phyloP scores from a whole-genome alignment of 2,888 invertebrate species.

The Blomia tropicalis region DNA sequence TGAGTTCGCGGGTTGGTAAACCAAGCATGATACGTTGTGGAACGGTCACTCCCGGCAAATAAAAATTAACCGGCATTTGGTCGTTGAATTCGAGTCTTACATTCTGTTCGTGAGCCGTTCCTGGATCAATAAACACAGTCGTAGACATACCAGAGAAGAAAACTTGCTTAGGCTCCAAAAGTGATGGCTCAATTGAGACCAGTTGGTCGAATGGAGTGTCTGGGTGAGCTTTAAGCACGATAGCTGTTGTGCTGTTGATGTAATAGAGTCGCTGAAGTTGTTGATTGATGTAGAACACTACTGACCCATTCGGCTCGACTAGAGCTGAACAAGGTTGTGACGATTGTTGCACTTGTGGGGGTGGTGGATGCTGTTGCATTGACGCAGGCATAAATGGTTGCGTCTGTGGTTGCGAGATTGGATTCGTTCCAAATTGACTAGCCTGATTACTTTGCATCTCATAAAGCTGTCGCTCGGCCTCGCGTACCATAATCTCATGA shows the following conservation, averaged over 20 bases:
- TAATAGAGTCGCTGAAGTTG: slow-evolving; percentile 22
- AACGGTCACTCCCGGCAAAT: background rate
- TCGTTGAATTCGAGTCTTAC: slow-evolving; percentile 22
- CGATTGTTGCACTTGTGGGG: background rate
- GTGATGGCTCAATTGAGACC: slow-evolving; percentile 9
- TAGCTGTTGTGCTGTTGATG: slow-evolving; percentile 20
- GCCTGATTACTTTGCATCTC: background rate
- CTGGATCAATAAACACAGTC: slow-evolving; percentile 28
- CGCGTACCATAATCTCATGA: slow-evolving; percentile 17
- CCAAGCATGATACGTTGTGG: slow-evolving; percentile 29
- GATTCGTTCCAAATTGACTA: background rate
- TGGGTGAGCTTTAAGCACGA: slow-evolving; percentile 22
- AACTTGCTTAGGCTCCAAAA: slow-evolving; percentile 27
- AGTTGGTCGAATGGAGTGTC: slow-evolving; percentile 21
- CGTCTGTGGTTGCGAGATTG: background rate
- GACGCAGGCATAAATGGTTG: background rate
- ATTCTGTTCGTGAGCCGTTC: slow-evolving; percentile 12
- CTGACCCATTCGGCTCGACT: slow-evolving; percentile 13
- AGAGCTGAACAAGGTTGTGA: background rate
- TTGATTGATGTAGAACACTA: slow-evolving; percentile 18
- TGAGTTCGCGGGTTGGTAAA: slow-evolving; percentile 29
- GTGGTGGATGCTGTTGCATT: too few species aligned
- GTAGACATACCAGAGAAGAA: slow-evolving; percentile 28
- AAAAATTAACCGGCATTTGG: slow-evolving; percentile 16
- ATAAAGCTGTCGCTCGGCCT: slow-evolving; percentile 6